Base-by-base conservation (phyloP, 2,888 invertebrate species). In the Microdon myrmicae region DNA sequence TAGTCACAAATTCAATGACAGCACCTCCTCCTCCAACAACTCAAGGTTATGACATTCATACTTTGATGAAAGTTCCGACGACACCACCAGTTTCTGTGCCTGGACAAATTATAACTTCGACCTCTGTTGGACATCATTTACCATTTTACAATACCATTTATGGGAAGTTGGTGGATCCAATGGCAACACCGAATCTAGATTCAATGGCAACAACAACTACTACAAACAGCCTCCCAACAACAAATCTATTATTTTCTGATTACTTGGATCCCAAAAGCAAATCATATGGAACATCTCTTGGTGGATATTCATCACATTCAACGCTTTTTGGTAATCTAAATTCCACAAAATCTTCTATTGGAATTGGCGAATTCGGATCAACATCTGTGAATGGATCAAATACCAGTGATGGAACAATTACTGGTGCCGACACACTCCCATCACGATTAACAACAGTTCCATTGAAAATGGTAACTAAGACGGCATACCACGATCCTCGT, bases 101-200 rank as follows among this genome's bases (percentile, higher is more conserved):
- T 16, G 31, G 32, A 7, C 59, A 66, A 31, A 9, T 23, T 14
- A 14, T 48, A 43, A 8, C 13, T 25, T 37, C 67, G 34, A 23
- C 68, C 37, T 19, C 68, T 51, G 35, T 54, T 39, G 45, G 66
- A 9, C 68, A 48, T 17, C 70, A 70, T 59, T 59, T 78, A 48
- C 77, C 78, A 2, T 78, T 74, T 31, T 79, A 77, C 41, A 79
- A 78, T 44, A 78, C 79, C 4, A 77, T 79, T 12, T 79, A 79
- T 81, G 71, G 83, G 76, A 72, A 80, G 79, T 72, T 84, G 78
- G 77, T 85, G 79, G 85, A 85, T 79, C 29, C 49, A 5, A 28
- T 43, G 16, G 13, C 53, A 28, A 31, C 26, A 14, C 20, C 82
- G 80, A 53, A 38, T 19, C 45, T 48, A 4, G 8, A 44, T 3